Evolutionary conservation across 2,797 vertebrate genomes (phyloP), one percentile per base, ranked within the genome.

Genomic region (Malurus leucopterus): DNA sequence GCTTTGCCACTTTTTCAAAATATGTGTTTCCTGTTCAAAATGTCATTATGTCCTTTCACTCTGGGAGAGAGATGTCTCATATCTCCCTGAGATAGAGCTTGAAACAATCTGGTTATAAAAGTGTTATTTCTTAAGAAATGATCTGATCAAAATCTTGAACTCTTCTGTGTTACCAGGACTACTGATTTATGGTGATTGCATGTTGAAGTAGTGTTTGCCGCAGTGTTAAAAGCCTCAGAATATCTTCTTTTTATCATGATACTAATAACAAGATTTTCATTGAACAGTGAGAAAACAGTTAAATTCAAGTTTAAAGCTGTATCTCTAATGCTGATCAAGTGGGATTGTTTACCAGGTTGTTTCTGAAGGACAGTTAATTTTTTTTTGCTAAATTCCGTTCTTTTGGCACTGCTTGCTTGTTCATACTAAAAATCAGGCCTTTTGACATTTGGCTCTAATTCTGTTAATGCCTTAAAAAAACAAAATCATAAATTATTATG

Each of bases 101-200:
- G 17, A 84, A 77, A 62, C 26, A 64, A 21, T 32, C 17, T 71
- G n/a, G 19, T 51, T 76, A 8, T 62, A 22, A 43, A 55, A 80
- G 32, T 19, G 5, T 40, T 69, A 43, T 81, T 93, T 84, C 24
- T 21, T 34, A 34, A 6, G 13, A 78, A 53, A 26, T 57, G 9
- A 30, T 36, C 36, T 55, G 24, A 34, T 41, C 14, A 73, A 64
- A 77, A 44, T 69, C 26, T 17, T 38, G 4, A 57, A 5, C 14
- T 67, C 8, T 26, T 50, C 19, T 26, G 0, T 38, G 14, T 11
- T 54, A 38, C 30, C 8, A 55, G 10, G 24, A 22, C 14, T 61
- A 54, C 11, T 67, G 29, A 30, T 36, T 2, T 2, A 40, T 34
- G 6, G 2, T 49, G 34, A 36, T 40, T 38, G 22, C 1, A 0